Evolutionary conservation across 2,888 invertebrate species (phyloP).

Genomic region (Lasioglossum figueresi): DNA sequence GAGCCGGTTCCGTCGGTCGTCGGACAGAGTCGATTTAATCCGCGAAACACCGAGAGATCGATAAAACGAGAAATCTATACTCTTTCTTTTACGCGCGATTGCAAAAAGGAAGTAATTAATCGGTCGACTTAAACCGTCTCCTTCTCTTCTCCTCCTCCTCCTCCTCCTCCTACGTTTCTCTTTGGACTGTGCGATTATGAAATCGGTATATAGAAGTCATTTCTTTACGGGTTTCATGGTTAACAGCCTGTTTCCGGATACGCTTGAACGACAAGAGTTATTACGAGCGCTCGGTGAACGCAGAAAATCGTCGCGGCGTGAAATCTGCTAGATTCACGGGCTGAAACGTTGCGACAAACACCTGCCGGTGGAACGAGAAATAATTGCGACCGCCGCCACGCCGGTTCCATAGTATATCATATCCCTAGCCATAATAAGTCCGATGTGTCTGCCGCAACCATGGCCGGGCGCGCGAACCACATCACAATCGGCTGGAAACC

Average conservation of each 20-base stretch:
- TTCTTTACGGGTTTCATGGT: conserved; percentile 16
- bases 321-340: conserved; percentile 13
- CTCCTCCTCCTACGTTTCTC: not conserved
- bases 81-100: not conserved
- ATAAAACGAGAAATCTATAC: not conserved
- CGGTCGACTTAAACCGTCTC: not conserved
- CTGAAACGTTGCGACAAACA: conserved; percentile 25
- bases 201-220: conserved; percentile 11
- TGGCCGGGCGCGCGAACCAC: not conserved
- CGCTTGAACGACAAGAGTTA: conserved; percentile 16
- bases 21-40: not conserved
- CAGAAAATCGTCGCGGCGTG: conserved; percentile 17
- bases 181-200: not conserved
- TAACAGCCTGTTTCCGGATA: conserved; percentile 16
- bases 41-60: not conserved
- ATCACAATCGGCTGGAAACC: not conserved
- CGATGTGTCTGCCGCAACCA: not conserved
- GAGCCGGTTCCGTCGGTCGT: not conserved
- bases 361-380: conserved; percentile 42
- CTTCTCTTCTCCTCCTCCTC: not conserved
- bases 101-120: conserved; percentile 15
- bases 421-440: conserved; percentile 13
- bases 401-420: not conserved
- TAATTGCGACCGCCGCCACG: conserved; percentile 17
- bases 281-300: conserved; percentile 6